Base-by-base conservation (phyloP, 2,888 invertebrate species). In the Oscheius sp. region DNA sequence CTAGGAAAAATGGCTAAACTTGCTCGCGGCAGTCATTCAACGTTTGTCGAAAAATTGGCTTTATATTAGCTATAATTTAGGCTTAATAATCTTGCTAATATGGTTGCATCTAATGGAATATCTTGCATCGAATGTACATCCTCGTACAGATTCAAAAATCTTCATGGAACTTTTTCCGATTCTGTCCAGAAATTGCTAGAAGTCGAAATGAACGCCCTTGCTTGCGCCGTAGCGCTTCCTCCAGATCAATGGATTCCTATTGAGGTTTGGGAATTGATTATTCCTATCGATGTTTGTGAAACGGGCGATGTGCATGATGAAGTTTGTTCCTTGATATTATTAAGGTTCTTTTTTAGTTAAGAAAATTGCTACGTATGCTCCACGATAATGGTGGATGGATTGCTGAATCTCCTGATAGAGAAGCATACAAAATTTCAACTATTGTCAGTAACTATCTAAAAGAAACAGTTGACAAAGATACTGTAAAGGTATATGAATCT, bases 251-350 rank as follows among this genome's bases (percentile, higher is more conserved):
- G 71, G 57, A 68, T 76, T 33, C 74, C 76, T 20, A 23, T 74
- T 17, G 68, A 45, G 27, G 65, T 73, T 25, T 76, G 76, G 73
- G 55, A 71, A 2, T 50, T 46, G 12, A 61, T 76, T 0, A 69
- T 73, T 34, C 76, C 76, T 5, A 72, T 76, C 0, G 72, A 76
- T 27, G 52, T 72, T 4, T 66, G 66, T 34, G 65, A 69, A 2
- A 63, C 48, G 31, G 73, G 69, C 10, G 67, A 72, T n/a, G 55
- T 65, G 1, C 15, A 37, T 2, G 37, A 71, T 23, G 75, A 75
- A 42, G 65, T 65, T 48, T 29, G 1, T 12, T 42, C 25, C 20
- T 61, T 61, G 2, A 39, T 39, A 12, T 23, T 58, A n/a, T 58
- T 8, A 61, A 39, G n/a, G 8, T n/a, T 23, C 25, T 42, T 4